Evolutionary conservation across 2,888 invertebrate genomes (phyloP).

Genomic region (Chironomus riparius): DNA sequence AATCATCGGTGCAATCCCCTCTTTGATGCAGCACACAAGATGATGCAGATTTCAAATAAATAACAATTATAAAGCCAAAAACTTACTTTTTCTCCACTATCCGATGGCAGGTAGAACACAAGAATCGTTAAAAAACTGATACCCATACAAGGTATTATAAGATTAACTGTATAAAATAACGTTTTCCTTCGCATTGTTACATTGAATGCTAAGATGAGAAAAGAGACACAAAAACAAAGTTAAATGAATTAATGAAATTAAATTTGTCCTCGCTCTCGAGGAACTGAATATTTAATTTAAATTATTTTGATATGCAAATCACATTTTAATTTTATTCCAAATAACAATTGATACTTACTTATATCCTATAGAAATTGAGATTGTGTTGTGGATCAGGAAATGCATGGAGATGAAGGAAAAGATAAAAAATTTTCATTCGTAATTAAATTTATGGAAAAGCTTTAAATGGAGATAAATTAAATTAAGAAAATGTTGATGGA

Average conservation of each 20-base stretch:
- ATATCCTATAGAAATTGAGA: not conserved
- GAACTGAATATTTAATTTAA: not conserved
- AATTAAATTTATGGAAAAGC: too few species aligned
- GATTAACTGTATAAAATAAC: conserved; percentile 92
- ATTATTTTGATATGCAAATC: not conserved
- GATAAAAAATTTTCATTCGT: not conserved
- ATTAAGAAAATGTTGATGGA: not conserved
- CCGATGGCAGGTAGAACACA: conserved; percentile 94
- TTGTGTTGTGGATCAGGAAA: not conserved
- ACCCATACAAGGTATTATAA: conserved; percentile 94
- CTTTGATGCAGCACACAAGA: too few species aligned
- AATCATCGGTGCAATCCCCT: too few species aligned
- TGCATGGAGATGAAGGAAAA: not conserved
- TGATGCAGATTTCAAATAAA: too few species aligned
- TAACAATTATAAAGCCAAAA: not conserved
- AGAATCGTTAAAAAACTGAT: conserved; percentile 94
- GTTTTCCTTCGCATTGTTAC: conserved; percentile 95
- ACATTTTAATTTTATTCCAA: not conserved
- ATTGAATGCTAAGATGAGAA: conserved; percentile 71
- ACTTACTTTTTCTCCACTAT: conserved; percentile 92
- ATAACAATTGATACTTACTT: conserved; percentile 7
- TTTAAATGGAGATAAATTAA: not conserved
- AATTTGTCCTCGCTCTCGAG: not conserved
- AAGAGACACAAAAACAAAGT: not conserved
- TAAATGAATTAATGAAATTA: not conserved